A percentile compares a stretch with the other conserved stretches of the same genome.
phyloP scores from a whole-genome alignment of 2,888 invertebrate species.

The Hyposoter dolosus region DNA sequence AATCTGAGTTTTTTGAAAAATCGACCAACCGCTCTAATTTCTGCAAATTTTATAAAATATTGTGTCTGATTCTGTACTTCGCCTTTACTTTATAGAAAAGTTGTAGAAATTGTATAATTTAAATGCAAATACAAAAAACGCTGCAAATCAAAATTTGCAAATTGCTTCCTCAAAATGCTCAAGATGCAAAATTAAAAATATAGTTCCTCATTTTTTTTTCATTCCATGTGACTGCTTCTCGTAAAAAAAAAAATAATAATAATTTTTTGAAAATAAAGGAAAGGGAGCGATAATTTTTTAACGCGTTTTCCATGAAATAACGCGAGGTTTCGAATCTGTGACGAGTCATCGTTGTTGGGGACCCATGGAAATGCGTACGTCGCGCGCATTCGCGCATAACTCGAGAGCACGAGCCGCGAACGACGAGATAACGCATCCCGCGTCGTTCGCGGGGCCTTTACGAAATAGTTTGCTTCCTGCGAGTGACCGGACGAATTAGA shows the following conservation, averaged over 20 bases:
- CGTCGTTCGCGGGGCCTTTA: constrained; percentile 54
- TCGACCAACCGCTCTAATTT: too few species aligned
- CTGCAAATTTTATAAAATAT: too few species aligned
- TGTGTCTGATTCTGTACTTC: too few species aligned
- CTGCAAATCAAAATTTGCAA: too few species aligned
- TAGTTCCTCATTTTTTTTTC: not conserved
- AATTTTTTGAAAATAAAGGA: not conserved
- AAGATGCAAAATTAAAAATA: too few species aligned
- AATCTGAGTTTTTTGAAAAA: too few species aligned
- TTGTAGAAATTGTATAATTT: too few species aligned
- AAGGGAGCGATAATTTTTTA: not conserved
- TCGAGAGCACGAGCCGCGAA: constrained; percentile 60
- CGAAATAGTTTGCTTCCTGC: constrained; percentile 75
- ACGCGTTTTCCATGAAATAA: not conserved
- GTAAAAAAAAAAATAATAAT: not conserved
- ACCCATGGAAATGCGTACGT: constrained; percentile 36
- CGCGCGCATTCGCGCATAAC: constrained; percentile 37
- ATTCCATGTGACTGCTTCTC: not conserved
- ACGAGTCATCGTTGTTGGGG: not conserved
- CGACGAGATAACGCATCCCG: constrained; percentile 62
- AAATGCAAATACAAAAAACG: too few species aligned
- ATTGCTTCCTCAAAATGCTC: too few species aligned
- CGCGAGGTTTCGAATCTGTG: not conserved
- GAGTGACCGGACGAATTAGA: constrained; percentile 67
- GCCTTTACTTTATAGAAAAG: too few species aligned